These are phyloP conservation scores for Kryphioiulus occultus DNA, from an alignment of 2,888 invertebrate genomes.

Conservation along the genomic window DNA sequence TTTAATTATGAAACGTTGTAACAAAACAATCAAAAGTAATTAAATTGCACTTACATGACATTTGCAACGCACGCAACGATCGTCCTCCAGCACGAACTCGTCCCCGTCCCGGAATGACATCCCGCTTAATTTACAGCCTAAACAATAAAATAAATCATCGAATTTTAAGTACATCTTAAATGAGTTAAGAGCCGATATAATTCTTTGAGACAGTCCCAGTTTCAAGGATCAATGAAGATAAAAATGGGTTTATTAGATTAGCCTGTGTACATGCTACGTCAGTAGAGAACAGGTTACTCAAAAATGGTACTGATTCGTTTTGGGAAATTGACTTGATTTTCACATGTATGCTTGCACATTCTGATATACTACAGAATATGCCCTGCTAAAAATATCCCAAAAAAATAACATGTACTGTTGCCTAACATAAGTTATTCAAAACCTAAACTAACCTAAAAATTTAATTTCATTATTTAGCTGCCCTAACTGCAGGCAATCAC, in stretches of 20 bases:
- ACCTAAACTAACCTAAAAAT: too few species aligned
- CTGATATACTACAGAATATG: too few species aligned
- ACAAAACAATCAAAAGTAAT: not conserved
- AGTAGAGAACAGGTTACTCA: not conserved
- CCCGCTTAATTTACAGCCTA: constrained; percentile 84
- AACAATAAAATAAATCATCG: constrained; percentile 58
- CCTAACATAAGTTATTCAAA: too few species aligned
- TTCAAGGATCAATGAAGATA: not conserved
- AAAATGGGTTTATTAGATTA: constrained; percentile 24
- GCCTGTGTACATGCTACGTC: not conserved
- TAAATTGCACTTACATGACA: constrained; percentile 66
- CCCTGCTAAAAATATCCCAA: too few species aligned
- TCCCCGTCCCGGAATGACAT: constrained; percentile 81
- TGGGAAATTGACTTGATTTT: not conserved
- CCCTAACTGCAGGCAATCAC: too few species aligned
- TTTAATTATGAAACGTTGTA: not conserved
- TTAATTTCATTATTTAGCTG: too few species aligned
- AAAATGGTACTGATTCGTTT: too few species aligned
- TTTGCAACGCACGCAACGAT: constrained; percentile 85
- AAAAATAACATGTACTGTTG: too few species aligned
- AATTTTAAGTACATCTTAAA: constrained; percentile 14
- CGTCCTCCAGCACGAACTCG: constrained; percentile 78
- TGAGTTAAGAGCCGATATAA: not conserved
- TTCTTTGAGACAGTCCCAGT: not conserved
- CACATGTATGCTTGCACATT: too few species aligned